Conservation (phyloP, 2,797 vertebrate species). For the Carcharodon carcharias region DNA sequence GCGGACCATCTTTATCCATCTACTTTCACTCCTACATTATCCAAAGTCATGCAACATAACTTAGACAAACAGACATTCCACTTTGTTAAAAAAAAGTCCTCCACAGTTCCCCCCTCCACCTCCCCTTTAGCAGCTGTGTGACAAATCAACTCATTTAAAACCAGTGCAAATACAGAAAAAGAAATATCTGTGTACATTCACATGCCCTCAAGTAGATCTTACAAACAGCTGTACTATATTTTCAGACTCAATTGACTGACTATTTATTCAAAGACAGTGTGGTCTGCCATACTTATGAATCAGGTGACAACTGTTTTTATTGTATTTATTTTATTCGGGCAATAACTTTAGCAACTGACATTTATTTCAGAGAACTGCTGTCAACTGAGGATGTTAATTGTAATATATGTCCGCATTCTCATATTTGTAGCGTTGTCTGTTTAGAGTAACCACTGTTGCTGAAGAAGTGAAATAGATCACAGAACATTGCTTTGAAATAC, state of each 20-base stretch:
- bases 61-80: not conserved
- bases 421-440: not conserved
- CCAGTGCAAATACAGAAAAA: conserved; percentile 17
- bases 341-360: not conserved
- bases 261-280: not conserved
- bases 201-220: not conserved
- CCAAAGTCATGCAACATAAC: not conserved
- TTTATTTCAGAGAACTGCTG: not conserved
- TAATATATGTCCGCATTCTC: not conserved
- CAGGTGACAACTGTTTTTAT: not conserved
- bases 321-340: conserved; percentile 11
- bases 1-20: not conserved
- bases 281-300: not conserved
- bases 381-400: not conserved
- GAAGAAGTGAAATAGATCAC: not conserved
- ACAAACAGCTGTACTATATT: not conserved
- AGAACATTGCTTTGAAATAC: not conserved
- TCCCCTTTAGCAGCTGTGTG: conserved; percentile 16
- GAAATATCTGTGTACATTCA: conserved; percentile 27
- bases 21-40: not conserved
- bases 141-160: conserved; percentile 1
- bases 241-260: not conserved
- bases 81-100: not conserved
- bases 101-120: not conserved
- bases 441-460: not conserved